phyloP scores from a whole-genome alignment of 1,140 invertebrate species.

The Drosophila kepulauana region DNA sequence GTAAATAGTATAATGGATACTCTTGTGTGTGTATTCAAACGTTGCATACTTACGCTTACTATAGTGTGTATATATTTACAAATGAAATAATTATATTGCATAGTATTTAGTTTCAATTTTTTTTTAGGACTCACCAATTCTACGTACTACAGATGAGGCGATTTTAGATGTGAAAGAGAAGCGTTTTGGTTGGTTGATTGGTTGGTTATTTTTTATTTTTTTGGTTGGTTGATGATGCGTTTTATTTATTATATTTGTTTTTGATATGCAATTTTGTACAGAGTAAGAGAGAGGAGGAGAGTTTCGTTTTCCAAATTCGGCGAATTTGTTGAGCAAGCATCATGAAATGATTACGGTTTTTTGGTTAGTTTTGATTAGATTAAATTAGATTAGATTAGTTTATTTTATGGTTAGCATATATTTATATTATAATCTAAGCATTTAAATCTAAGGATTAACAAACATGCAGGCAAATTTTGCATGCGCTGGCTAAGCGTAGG shows the following conservation, averaged over 20 bases:
- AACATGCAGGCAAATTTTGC: slow-evolving; percentile 32
- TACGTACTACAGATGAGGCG: slow-evolving; percentile 79
- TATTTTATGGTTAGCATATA: slow-evolving; percentile 6
- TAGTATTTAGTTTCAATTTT: slow-evolving; percentile 24
- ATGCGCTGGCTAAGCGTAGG: slow-evolving; percentile 51
- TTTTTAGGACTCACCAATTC: slow-evolving; percentile 73
- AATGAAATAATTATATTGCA: slow-evolving; percentile 25
- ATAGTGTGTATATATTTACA: slow-evolving; percentile 38
- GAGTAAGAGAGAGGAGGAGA: slow-evolving; percentile 47
- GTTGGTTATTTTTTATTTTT: slow-evolving; percentile 55
- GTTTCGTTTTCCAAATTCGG: slow-evolving; percentile 65
- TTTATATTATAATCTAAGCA: slow-evolving; percentile 2
- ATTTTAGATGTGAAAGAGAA: slow-evolving; percentile 64
- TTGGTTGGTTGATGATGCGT: slow-evolving; percentile 70
- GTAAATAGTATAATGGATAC: slow-evolving; percentile 14
- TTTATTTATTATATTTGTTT: slow-evolving; percentile 41
- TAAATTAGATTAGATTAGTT: too few species aligned
- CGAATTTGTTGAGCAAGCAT: slow-evolving; percentile 81
- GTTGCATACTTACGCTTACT: slow-evolving; percentile 59
- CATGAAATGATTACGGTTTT: slow-evolving; percentile 76
- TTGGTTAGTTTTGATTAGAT: slow-evolving; percentile 35
- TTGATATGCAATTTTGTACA: slow-evolving; percentile 76
- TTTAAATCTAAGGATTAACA: slow-evolving; percentile 38
- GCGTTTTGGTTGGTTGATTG: slow-evolving; percentile 57
- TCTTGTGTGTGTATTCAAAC: neutral